Base-by-base conservation (phyloP, 2,113 vertebrate genomes). In the Calyptomena viridis region DNA sequence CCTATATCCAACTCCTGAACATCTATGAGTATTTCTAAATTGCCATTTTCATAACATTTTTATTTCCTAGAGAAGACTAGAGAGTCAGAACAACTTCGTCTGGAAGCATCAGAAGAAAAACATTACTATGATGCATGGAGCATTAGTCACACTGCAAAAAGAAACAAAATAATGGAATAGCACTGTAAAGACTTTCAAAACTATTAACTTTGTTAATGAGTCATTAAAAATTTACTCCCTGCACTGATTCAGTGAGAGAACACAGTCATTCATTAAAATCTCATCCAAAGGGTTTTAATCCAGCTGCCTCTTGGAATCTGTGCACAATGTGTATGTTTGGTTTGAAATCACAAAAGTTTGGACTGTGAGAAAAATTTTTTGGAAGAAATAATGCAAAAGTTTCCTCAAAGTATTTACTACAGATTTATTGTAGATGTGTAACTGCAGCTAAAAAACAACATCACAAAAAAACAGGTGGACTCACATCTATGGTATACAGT, bases 181-280 rank as follows among this genome's bases (percentile, higher is more conserved):
- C 62, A 84, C 69, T 88, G 56, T 95, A 95, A 96, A 92, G 94
- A 66, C 92, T 96, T 96, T 94, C 79, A 83, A 86, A 96, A 97
- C 93, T 94, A 90, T 96, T 95, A 97, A 87, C 71, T 95, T 97
- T 87, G 79, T 67, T 95, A 91, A 95, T 94, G 94, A 96, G 89
- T 96, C 95, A 84, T 97, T 97, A 97, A 95, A 96, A 96, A 92
- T 97, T 96, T 95, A 94, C 69, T 93, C 71, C 84, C 31, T 72
- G 60, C 53, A 91, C 85, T 69, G 71, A 79, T 86, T 91, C 88
- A 81, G 49, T 59, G 90, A 82, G 62, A 93, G 69, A 93, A 92
- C 49, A 87, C 18, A 66, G 68, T 25, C 80, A 93, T 96, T 96
- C 78, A 79, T 93, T 93, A 96, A 93, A 86, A 90, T 74, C 63